Evolutionary conservation across 2,888 invertebrate genomes (phyloP), one percentile per base, ranked within the genome.

Genomic region (Hemithea aestivaria): DNA sequence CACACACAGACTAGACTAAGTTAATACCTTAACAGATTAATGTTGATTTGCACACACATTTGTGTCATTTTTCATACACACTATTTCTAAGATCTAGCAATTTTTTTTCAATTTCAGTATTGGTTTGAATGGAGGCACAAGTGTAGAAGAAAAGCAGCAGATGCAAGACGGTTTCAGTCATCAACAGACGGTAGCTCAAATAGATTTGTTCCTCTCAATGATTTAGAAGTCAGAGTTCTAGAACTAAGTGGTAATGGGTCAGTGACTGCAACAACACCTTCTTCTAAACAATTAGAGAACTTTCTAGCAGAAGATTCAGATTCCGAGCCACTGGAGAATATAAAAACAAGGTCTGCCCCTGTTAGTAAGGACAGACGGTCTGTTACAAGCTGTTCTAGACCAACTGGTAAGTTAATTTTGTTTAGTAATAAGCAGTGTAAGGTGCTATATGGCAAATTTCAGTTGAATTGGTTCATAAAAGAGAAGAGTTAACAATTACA

Each of bases 91-190:
- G n/a, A n/a, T n/a, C n/a, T n/a, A n/a, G n/a, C n/a, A n/a, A n/a
- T n/a, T n/a, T n/a, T n/a, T n/a, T n/a, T n/a, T 16, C 3, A 2
- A 16, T 68, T 72, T 38, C 66, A 84, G 84, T 83, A 83, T 45
- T 83, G 83, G 82, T 76, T 79, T 62, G 82, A 81, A 58, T 83
- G 81, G 81, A 61, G 82, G 30, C 78, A 80, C 45, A 83, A 79
- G 47, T 79, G 79, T 45, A 76, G 76, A 53, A 83, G 72, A 61
- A 83, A 82, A 65, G 79, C 76, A 32, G 67, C 73, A 7, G 72
- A 78, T 60, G 65, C 58, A 8, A 58, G 64, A 35, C 69, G 74
- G 49, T 65, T 61, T 20, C 66, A 67, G 35, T 58, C 69, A 3
- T 56, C 53, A 1, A 46, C 73, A 0, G 58, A 68, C 27, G 56